Base-by-base conservation (phyloP, 2,113 vertebrate genomes). In the Apeltes quadracus region DNA sequence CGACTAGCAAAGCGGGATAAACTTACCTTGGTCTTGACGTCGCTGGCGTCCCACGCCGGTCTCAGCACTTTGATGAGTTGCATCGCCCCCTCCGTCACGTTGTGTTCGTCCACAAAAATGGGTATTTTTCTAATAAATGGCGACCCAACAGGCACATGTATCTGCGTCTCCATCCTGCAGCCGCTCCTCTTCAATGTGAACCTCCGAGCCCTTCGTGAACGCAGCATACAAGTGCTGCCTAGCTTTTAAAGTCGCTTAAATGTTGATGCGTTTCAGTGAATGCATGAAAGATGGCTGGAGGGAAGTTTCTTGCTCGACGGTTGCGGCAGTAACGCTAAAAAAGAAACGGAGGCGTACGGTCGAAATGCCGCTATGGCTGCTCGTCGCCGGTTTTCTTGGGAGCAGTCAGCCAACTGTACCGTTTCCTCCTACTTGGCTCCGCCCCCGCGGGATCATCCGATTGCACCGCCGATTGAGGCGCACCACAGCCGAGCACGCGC, bases 21-120 rank as follows among this genome's bases (percentile, higher is more conserved):
- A 44, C 7, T 82, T 91, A 98, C 97, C 97, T 98, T 98, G 72
- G 96, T 98, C 72, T 89, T 93, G 85, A 98, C 94, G 25, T 67
- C 88, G 72, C 83, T 87, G 20, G 85, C 46, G 44, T 95, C 94
- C 97, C 97, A 98, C 38, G 84, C 83, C 38, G 97, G 97, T 87
- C 97, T 93, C 70, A 98, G 95, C 87, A 95, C 93, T 78, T 92
- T 93, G 29, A 98, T 93, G 55, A 98, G 93, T 87, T 92, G 88
- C 92, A 98, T 90, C 34, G 96, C 96, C 0, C 97, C 97, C 8
- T 95, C 95, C 39, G 91, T 90, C 61, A 98, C 95, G 53, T 96
- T 88, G 64, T 94, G 91, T 32, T 96, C 96, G 25, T 98, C 95
- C 87, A 98, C 96, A 16, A 93, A 93, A 67, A 97, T 85, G n/a